Conservation (phyloP, 2,888 invertebrate genomes). For the Pelosia muscerda region DNA sequence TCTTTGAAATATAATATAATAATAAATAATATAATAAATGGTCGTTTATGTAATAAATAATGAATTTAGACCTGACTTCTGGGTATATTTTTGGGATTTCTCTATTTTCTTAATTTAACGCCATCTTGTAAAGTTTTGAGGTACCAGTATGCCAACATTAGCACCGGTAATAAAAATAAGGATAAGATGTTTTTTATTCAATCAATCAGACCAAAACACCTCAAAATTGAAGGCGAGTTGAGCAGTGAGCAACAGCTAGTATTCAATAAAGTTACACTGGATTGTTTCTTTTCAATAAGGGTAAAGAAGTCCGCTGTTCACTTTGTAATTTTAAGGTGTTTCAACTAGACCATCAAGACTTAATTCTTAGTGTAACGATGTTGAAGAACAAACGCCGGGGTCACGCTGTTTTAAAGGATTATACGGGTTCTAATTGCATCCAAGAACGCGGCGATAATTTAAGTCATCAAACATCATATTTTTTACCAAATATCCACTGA, state of each 20-base stretch:
- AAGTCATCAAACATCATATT: background rate
- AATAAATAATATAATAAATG: too few species aligned
- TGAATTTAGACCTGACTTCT: too few species aligned
- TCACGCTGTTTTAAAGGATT: conserved; percentile 42
- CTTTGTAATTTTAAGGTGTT: conserved; percentile 58
- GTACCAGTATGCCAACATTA: too few species aligned
- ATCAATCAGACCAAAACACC: too few species aligned
- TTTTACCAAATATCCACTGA: background rate
- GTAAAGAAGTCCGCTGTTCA: conserved; percentile 30
- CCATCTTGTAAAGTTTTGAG: too few species aligned
- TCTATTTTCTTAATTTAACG: too few species aligned
- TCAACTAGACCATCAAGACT: conserved; percentile 60
- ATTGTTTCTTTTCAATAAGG: background rate
- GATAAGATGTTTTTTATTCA: too few species aligned
- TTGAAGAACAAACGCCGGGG: conserved; percentile 50
- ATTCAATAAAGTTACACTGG: background rate
- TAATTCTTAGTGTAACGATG: conserved; percentile 63
- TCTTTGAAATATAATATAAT: too few species aligned
- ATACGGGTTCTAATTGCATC: conserved; percentile 34
- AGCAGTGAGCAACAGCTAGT: background rate
- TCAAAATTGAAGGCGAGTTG: too few species aligned
- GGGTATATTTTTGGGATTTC: too few species aligned
- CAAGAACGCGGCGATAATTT: background rate
- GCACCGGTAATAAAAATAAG: too few species aligned
- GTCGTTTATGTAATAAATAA: too few species aligned